Base-by-base conservation (phyloP, 1,140 invertebrate genomes). In the Conopomorpha cramerella region DNA sequence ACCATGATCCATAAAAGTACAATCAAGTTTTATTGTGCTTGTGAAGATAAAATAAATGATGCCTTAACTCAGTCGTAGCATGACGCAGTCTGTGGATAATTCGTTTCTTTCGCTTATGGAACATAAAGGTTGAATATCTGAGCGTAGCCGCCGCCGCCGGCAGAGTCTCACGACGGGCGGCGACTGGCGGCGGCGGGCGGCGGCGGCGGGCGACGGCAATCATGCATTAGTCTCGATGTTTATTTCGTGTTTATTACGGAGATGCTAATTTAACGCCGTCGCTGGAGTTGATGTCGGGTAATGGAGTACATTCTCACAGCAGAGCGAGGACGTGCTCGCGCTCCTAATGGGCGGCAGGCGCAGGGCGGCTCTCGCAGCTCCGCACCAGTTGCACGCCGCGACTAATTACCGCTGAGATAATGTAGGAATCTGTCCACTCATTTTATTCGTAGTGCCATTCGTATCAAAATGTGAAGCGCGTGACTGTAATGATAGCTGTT, bases 151-250 rank as follows among this genome's bases (percentile, higher is more conserved):
- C n/a, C n/a, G n/a, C n/a, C n/a, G n/a, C n/a, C n/a, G n/a, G n/a
- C n/a, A n/a, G n/a, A n/a, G n/a, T n/a, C n/a, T n/a, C n/a, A n/a
- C n/a, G n/a, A n/a, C 14, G 1, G 30, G 8, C 7, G 17, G 41
- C 25, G 8, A 37, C 14, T n/a, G 25, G 34, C 41, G 32, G 39
- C 39, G 37, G 38, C 28, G 26, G 38, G 41, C 32, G 39, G 46
- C 38, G 42, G 39, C 27, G 45, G 43, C 29, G 31, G 25, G 30
- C 39, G 44, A 11, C 18, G 17, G 36, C 55, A 56, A 65, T 63
- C 59, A 60, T 61, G 53, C 61, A 71, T 64, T 65, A 63, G 61
- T 62, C 53, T 64, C 53, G 55, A 59, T 58, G 54, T 60, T 64
- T 67, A 64, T 57, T 57, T 55, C 55, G 51, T 55, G 55, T 59